phyloP scores from a whole-genome alignment of 2,113 vertebrate genomes.

The Syrmaticus mikado region DNA sequence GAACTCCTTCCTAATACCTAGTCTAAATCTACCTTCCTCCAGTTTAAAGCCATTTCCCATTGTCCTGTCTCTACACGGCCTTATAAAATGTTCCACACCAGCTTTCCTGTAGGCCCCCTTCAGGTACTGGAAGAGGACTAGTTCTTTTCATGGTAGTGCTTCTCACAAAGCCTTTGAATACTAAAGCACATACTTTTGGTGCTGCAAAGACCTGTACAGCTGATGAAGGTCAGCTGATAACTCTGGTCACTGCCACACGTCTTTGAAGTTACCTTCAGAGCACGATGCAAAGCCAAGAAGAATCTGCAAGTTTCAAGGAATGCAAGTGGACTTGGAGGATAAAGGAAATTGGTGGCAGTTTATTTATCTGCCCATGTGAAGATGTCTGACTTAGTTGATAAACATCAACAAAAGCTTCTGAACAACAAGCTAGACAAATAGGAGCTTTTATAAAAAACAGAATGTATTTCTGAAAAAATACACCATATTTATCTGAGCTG shows the following conservation, averaged over 20 bases:
- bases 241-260: neutral
- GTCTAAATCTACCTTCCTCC: no score
- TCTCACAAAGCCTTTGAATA: neutral
- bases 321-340: neutral
- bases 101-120: no score
- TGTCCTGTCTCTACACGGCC: no score
- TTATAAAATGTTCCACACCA: no score
- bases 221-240: neutral
- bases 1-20: no score
- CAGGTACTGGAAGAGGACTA: neutral
- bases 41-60: no score
- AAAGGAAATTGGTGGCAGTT: neutral
- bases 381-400: neutral
- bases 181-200: neutral
- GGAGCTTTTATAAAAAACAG: neutral
- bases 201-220: neutral
- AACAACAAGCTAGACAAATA: neutral
- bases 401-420: constrained; percentile 15
- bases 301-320: neutral
- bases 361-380: neutral
- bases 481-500: constrained; percentile 9
- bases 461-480: neutral
- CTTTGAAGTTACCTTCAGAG: neutral
- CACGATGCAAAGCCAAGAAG: rapidly evolving
- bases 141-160: neutral